Evolutionary conservation across 2,888 invertebrate species (phyloP).

Genomic region (Gonocerus acuteangulatus): DNA sequence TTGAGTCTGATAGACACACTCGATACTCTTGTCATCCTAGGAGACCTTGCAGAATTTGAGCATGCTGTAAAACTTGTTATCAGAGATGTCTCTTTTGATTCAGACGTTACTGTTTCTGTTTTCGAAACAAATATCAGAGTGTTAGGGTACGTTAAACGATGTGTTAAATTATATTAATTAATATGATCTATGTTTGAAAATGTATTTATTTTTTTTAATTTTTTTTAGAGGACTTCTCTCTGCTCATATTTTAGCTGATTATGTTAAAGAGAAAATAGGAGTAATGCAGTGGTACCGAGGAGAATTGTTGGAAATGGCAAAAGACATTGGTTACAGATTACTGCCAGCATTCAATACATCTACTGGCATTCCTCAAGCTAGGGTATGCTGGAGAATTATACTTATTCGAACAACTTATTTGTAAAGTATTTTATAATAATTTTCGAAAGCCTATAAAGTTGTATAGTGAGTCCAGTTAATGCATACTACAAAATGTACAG

Average conservation of each 20-base stretch:
- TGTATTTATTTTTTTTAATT: not conserved
- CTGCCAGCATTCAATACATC: conserved; percentile 97
- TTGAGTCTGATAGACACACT: conserved; percentile 89
- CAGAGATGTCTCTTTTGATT: conserved; percentile 81
- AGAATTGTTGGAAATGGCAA: conserved; percentile 80
- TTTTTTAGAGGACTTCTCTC: conserved; percentile 72
- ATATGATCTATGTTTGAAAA: not conserved
- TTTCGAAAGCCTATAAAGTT: no score
- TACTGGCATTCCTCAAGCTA: conserved; percentile 94
- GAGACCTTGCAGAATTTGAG: conserved; percentile 91
- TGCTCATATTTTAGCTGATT: conserved; percentile 80
- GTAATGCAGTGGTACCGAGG: conserved; percentile 77
- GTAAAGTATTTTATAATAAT: no score
- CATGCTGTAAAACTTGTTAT: conserved; percentile 79
- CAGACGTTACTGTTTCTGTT: conserved; percentile 89
- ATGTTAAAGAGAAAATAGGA: conserved; percentile 66
- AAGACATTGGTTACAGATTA: conserved; percentile 83
- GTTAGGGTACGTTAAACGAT: conserved; percentile 64
- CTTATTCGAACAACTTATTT: no score
- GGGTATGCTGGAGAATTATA: conserved; percentile 56
- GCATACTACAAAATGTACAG: not conserved
- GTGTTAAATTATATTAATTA: not conserved
- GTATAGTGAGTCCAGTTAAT: not conserved
- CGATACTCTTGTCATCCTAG: conserved; percentile 85
- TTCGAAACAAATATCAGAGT: conserved; percentile 98